Evolutionary conservation across 2,888 invertebrate species (phyloP).

Genomic region (Psylliodes chrysocephalus): DNA sequence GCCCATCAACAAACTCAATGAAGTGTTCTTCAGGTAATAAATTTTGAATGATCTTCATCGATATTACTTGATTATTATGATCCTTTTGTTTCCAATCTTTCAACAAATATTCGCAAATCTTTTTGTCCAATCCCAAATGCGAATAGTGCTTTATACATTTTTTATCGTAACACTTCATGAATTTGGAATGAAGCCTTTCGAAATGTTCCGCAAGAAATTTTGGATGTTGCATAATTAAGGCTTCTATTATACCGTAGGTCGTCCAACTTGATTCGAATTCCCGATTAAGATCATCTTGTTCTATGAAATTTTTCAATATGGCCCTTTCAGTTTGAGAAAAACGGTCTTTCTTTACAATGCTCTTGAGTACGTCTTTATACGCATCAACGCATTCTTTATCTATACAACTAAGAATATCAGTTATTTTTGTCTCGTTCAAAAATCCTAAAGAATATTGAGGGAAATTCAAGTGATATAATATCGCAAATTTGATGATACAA

Average conservation of each 20-base stretch:
- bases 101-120: background rate
- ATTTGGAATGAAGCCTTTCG: background rate
- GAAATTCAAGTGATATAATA: too few species aligned
- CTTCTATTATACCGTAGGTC: background rate
- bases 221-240: background rate
- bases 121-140: slow-evolving; percentile 2
- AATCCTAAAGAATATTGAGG: too few species aligned
- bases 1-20: slow-evolving; percentile 1
- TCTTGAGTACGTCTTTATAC: background rate
- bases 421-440: too few species aligned
- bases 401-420: too few species aligned
- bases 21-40: slow-evolving; percentile 17
- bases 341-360: background rate
- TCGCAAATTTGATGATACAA: too few species aligned
- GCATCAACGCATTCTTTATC: background rate
- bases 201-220: background rate
- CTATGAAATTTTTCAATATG: background rate
- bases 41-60: slow-evolving; percentile 3
- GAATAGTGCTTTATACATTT: slow-evolving; percentile 8
- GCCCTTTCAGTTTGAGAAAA: background rate
- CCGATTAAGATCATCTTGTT: background rate
- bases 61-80: background rate
- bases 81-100: background rate
- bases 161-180: background rate
- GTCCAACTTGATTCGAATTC: background rate